Evolutionary conservation across 1,140 invertebrate genomes (phyloP), one percentile per base, ranked within the genome.

Genomic region (Anoplophora glabripennis): DNA sequence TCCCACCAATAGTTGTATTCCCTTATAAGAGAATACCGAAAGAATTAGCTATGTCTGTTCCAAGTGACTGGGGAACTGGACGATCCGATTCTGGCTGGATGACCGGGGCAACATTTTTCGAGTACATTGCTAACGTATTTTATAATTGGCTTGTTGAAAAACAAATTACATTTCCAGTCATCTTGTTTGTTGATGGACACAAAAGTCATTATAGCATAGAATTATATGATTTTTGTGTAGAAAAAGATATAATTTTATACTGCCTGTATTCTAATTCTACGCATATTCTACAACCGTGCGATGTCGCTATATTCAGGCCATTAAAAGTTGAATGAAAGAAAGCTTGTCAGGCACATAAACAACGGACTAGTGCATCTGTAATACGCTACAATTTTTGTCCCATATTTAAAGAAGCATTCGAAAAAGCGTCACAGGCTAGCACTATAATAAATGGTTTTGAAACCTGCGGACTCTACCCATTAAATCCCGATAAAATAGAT

Each of bases 121-220:
- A 77, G 60, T 77, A 72, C 55, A 66, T 76, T 34, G 59, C 62
- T 11, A 72, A 75, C 62, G 58, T 71, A n/a, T 71, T 76, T 52
- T 57, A 71, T 56, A 67, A 66, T 12, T 71, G 64, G 55, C 40
- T 76, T 11, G 40, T 57, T 28, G 48, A 68, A 42, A 63, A 64
- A 15, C 58, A 70, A 17, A 70, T 76, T 35, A 12, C 61, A 57
- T 63, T 64, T 52, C 74, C 75, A 38, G 54, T 75, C 15, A 57
- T 76, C 7, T 42, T 78, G 7, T 75, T 78, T 41, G 49, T 77
- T 9, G 75, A 78, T 69, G 74, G 77, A 1, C 74, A 78, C 59
- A 71, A 67, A 42, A 72, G 73, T 1, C 76, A 78, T 53, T 58
- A 76, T 28, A 71, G 72, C 2, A 49, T 75, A 34, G 59, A 72